phyloP scores from a whole-genome alignment of 2,888 invertebrate genomes.

The Byasa hedistus region DNA sequence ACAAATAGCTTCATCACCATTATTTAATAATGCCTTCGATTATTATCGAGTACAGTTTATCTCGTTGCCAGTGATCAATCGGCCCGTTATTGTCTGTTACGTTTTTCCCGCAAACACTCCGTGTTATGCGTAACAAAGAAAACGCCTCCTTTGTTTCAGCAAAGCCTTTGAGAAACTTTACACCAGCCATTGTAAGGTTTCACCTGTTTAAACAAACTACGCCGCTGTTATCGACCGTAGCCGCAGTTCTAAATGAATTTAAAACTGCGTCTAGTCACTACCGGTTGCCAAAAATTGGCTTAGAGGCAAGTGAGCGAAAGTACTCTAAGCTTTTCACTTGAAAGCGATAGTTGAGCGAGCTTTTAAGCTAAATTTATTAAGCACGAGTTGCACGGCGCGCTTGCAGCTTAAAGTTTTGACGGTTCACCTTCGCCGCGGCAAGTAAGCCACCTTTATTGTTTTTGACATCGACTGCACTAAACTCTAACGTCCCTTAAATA shows the following conservation, averaged over 20 bases:
- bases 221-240: slow-evolving; percentile 6
- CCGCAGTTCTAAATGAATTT: slow-evolving; percentile 39
- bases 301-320: slow-evolving; percentile 57
- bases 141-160: slow-evolving; percentile 17
- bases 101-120: background rate
- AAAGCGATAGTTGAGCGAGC: slow-evolving; percentile 67
- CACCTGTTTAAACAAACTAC: slow-evolving; percentile 6
- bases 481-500: slow-evolving; percentile 4
- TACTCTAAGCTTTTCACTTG: slow-evolving; percentile 64
- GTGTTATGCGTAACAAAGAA: slow-evolving; percentile 8
- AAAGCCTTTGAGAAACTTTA: slow-evolving; percentile 20
- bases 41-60: background rate
- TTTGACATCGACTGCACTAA: slow-evolving; percentile 17
- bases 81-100: background rate
- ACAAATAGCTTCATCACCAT: too few relatives aligned
- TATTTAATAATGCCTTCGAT: too few relatives aligned
- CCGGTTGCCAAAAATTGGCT: slow-evolving; percentile 66
- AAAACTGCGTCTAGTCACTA: slow-evolving; percentile 43
- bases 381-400: slow-evolving; percentile 61
- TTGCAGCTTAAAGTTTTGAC: slow-evolving; percentile 57
- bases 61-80: background rate
- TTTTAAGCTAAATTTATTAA: slow-evolving; percentile 78
- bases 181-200: slow-evolving; percentile 16
- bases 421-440: slow-evolving; percentile 42
- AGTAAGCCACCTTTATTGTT: slow-evolving; percentile 30